Percentiles rank a stretch among this genome's conserved stretches.
phyloP scores from a whole-genome alignment of 2,888 invertebrate genomes.

The Drosophila pegasa region DNA sequence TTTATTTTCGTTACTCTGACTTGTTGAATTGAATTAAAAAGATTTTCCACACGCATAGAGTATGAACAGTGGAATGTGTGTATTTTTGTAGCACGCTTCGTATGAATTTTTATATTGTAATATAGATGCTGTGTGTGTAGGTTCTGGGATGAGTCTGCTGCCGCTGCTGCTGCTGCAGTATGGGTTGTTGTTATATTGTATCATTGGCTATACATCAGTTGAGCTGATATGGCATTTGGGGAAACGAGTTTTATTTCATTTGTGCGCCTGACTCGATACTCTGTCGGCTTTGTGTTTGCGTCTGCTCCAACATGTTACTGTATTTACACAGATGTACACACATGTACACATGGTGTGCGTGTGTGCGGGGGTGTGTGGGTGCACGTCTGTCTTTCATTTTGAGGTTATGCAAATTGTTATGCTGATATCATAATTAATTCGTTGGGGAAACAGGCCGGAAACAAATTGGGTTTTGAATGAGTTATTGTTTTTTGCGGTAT shows the following conservation, averaged over 20 bases:
- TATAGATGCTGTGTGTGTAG: slow-evolving; percentile 51
- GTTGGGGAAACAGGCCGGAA: slow-evolving; percentile 78
- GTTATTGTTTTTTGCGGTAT: slow-evolving; percentile 74
- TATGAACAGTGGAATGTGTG: slow-evolving; percentile 16
- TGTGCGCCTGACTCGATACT: slow-evolving; percentile 35
- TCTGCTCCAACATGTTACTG: slow-evolving; percentile 2
- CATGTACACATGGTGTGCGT: neutral
- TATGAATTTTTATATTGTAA: slow-evolving; percentile 56
- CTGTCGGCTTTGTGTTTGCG: slow-evolving; percentile 31
- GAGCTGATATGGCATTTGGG: slow-evolving; percentile 79
- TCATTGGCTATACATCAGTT: slow-evolving; percentile 74
- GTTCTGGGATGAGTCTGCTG: slow-evolving; percentile 12
- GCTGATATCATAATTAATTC: slow-evolving; percentile 81
- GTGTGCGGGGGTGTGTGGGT: slow-evolving; percentile 5
- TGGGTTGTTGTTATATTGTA: slow-evolving; percentile 65
- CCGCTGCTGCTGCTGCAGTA: slow-evolving; percentile 12
- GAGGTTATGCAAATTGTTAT: slow-evolving; percentile 81
- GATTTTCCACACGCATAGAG: neutral
- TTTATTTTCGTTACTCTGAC: no score
- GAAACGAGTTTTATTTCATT: slow-evolving; percentile 73
- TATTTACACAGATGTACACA: slow-evolving; percentile 2
- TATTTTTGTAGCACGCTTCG: slow-evolving; percentile 15
- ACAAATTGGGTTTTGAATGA: slow-evolving; percentile 80
- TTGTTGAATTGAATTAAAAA: neutral
- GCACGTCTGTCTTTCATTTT: slow-evolving; percentile 71